Conservation (phyloP, 2,888 invertebrate species). For the Hydriomena furcata region DNA sequence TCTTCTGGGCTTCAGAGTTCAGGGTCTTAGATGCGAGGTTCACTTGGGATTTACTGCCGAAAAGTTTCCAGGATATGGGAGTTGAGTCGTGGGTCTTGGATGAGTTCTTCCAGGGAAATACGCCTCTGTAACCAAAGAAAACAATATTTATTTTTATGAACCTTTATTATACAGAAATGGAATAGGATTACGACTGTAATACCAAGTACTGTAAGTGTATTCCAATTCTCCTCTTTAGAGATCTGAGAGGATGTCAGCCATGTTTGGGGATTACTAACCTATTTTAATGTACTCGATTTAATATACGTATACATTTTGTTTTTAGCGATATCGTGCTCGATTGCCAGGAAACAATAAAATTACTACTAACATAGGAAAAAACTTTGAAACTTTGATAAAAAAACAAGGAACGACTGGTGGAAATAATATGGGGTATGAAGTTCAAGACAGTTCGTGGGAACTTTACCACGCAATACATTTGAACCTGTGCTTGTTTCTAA, state of each 20-base stretch:
- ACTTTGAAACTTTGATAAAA: background rate
- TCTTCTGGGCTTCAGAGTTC: conserved; percentile 59
- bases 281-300: too few relatives aligned
- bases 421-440: too few relatives aligned
- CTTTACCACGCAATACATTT: background rate
- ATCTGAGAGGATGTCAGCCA: too few relatives aligned
- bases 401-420: too few relatives aligned
- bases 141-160: background rate
- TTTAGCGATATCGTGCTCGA: background rate
- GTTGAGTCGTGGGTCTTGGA: conserved; percentile 60
- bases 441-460: conserved; percentile 1
- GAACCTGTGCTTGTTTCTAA: background rate
- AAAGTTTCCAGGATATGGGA: conserved; percentile 64
- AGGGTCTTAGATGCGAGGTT: conserved; percentile 60
- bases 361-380: background rate
- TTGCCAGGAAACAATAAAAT: background rate
- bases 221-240: too few relatives aligned
- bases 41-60: conserved; percentile 71
- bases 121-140: conserved; percentile 74
- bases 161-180: background rate
- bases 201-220: too few relatives aligned
- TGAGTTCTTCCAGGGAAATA: conserved; percentile 79
- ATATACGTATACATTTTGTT: too few relatives aligned
- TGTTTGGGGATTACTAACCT: too few relatives aligned
- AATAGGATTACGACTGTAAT: too few relatives aligned